Base-by-base conservation (phyloP, 2,888 invertebrate species). In the Lepidochrysops patricia region DNA sequence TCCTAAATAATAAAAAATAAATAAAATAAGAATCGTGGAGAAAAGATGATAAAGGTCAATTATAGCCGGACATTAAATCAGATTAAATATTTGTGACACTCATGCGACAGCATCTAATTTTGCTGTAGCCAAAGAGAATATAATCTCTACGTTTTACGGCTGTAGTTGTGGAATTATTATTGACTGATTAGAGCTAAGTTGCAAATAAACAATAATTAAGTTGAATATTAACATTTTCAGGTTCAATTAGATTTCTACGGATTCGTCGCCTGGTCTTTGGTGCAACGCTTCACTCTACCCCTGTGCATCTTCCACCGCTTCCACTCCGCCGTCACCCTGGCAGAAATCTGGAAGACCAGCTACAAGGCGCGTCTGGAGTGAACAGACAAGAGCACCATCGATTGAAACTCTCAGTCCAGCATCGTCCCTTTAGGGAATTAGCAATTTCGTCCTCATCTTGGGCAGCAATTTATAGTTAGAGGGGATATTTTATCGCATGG, bases 221-320 rank as follows among this genome's bases (percentile, higher is more conserved):
- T 19, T 6, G 34, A n/a, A 4, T 9, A n/a, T 29, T 13, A 56
- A 37, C 12, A 23, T 26, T 76, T 81, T 65, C 76, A 91, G 91
- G 92, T 94, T 66, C 95, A 97, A 91, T 91, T 97, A 73, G 94
- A 96, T 72, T 97, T 97, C 90, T 98, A 97, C 79, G 98, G 98
- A 60, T 95, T 94, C 79, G 92, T 97, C 65, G 94, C 97, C 66
- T 98, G 98, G 98, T 94, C 97, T 59, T 93, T 98, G 68, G 95
- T 98, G 56, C 96, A 97, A 82, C 95, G 97, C 73, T 93, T 97
- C 74, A 97, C 97, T 70, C 91, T 98, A 68, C 98, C 98, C 37
- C 92, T 98, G 68, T 97, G 97, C 91, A 98, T 98, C 80, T 98
- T 98, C 92, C 98, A 97, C 87, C 94, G 97, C 71, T 97, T 97